Percentiles rank a stretch among this genome's conserved stretches.
Evolutionary conservation across 2,113 vertebrate species (phyloP).

Genomic region (Chaetorhynchus papuensis): DNA sequence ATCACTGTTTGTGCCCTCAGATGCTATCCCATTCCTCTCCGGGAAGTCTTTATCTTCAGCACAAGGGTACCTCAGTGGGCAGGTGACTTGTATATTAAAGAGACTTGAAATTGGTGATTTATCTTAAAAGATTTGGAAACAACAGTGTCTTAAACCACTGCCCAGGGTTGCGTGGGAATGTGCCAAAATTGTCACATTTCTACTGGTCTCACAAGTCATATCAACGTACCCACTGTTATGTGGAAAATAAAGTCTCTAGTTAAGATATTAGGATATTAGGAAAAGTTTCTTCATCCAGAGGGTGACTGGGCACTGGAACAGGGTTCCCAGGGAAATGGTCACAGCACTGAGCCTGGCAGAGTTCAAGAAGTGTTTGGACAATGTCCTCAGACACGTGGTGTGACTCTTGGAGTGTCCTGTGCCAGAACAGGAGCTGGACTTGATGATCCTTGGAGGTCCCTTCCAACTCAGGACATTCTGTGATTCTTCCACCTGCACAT

Average conservation of each 20-base stretch:
- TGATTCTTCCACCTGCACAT: neutral
- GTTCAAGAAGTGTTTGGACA: neutral
- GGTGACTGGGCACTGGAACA: neutral
- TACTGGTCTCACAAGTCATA: neutral
- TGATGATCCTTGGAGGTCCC: fast-evolving
- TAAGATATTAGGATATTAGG: neutral
- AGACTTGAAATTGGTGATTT: neutral
- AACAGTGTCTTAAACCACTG: neutral
- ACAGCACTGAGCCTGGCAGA: neutral
- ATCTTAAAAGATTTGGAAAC: neutral
- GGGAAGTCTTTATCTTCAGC: neutral
- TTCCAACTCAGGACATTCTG: neutral
- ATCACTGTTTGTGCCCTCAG: neutral
- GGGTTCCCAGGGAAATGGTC: neutral
- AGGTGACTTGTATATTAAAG: neutral
- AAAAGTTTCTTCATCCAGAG: neutral
- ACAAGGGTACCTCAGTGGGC: neutral
- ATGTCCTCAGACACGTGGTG: neutral
- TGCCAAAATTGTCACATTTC: neutral
- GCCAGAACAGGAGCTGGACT: neutral
- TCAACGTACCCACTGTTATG: neutral
- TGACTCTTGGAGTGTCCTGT: neutral
- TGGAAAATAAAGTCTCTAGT: neutral
- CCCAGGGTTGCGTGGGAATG: neutral
- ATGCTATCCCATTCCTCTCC: neutral